These are phyloP conservation scores for Sorex fumeus DNA, from an alignment of 2,113 vertebrate genomes.

Conservation along the genomic window DNA sequence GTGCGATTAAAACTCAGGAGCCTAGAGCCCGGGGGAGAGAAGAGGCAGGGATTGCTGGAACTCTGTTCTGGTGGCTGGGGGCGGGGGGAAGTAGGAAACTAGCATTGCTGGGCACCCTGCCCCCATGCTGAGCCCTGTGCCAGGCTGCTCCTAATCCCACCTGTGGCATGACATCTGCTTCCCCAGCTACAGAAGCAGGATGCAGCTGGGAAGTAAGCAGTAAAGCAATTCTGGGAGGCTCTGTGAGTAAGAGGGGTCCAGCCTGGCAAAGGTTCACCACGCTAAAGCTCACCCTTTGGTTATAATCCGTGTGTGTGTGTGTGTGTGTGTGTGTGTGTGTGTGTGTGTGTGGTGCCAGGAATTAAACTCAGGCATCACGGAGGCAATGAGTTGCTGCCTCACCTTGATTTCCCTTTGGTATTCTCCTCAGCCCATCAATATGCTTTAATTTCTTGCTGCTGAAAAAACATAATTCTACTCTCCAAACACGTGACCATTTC, in stretches of 20 bases:
- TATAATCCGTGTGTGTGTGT: no score
- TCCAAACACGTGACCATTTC: background rate
- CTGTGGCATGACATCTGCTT: background rate
- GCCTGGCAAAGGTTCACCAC: background rate
- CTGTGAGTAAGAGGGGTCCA: background rate
- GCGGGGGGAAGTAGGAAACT: no score
- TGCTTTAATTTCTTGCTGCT: constrained; percentile 32
- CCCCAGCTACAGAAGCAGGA: background rate
- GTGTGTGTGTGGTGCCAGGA: no score
- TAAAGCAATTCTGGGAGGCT: background rate
- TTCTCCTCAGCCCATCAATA: constrained; percentile 10
- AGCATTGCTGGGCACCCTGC: background rate
- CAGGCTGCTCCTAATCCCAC: background rate
- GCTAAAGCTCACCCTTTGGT: background rate
- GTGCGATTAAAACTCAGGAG: background rate
- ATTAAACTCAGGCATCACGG: no score
- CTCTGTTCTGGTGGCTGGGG: background rate
- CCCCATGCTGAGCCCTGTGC: background rate
- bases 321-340: no score
- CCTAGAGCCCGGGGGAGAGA: background rate
- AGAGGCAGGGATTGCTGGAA: background rate
- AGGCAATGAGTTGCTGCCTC: no score
- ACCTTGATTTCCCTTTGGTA: background rate
- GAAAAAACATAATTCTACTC: constrained; percentile 28
- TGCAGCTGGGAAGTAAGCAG: accelerated